Conservation (phyloP, 1,140 invertebrate species). For the Ceratosolen fusciceps region DNA sequence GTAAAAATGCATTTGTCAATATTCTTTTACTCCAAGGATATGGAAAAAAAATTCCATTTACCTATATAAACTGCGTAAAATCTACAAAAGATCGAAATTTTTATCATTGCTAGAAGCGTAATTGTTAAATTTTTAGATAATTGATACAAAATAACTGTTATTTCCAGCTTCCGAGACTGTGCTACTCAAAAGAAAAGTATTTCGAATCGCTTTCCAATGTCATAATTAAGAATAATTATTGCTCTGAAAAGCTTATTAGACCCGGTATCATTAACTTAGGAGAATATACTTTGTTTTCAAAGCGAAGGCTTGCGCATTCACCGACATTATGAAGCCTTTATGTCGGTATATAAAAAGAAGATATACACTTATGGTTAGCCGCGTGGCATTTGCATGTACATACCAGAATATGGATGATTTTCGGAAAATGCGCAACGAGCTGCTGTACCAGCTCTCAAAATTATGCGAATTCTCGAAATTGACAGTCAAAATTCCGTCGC, state of each 20-base stretch:
- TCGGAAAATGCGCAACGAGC: slow-evolving; percentile 37
- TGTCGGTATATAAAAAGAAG: slow-evolving; percentile 28
- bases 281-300: slow-evolving; percentile 20
- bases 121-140: no score
- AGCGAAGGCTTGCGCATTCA: neutral
- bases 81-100: no score
- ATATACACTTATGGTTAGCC: slow-evolving; percentile 9
- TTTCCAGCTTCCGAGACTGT: no score
- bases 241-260: slow-evolving; percentile 1
- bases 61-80: no score
- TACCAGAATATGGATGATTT: slow-evolving; percentile 31
- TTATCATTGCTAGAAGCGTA: no score
- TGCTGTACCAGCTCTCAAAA: slow-evolving; percentile 1
- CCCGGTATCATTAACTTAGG: neutral
- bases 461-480: slow-evolving; percentile 25
- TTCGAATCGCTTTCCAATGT: no score
- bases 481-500: slow-evolving; percentile 16
- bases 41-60: no score
- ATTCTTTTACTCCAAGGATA: no score
- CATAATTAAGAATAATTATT: slow-evolving; percentile 8
- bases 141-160: no score
- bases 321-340: slow-evolving; percentile 33
- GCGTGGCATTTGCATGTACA: slow-evolving; percentile 38
- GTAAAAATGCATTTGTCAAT: no score
- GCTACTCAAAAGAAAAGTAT: neutral